A percentile compares a stretch with the other conserved stretches of the same genome.
These are phyloP conservation scores for Hipparchia sbordonii DNA, from an alignment of 2,888 invertebrate species.

Conservation along the genomic window DNA sequence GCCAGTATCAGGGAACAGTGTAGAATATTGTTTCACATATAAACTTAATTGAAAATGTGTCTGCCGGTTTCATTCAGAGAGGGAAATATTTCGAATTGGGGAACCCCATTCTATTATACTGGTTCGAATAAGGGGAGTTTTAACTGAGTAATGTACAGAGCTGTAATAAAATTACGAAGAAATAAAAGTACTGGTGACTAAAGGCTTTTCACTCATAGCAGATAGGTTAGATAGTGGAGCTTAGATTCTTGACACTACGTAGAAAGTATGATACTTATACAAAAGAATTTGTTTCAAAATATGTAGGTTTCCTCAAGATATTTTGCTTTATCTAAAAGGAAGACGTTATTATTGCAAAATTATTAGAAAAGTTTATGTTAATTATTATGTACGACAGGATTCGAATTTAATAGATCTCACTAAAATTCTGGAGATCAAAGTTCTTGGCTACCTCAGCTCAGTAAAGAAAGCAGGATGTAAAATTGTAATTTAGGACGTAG, in stretches of 20 bases:
- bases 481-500: background rate
- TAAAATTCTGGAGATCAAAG: background rate
- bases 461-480: background rate
- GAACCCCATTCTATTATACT: constrained; percentile 25
- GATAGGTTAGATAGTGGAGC: background rate
- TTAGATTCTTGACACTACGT: background rate
- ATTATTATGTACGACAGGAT: background rate
- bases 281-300: background rate
- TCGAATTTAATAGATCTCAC: background rate
- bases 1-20: constrained; percentile 22
- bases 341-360: background rate
- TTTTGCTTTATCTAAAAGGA: background rate
- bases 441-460: background rate
- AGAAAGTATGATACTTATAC: no score
- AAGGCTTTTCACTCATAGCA: background rate
- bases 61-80: constrained; percentile 19
- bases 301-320: background rate
- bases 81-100: constrained; percentile 15
- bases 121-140: constrained; percentile 24
- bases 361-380: background rate
- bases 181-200: background rate
- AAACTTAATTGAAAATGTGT: constrained; percentile 31
- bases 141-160: background rate
- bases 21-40: constrained; percentile 26
- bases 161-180: background rate